These are phyloP conservation scores for Drosophila triauraria DNA, from an alignment of 1,140 invertebrate species.

Conservation along the genomic window DNA sequence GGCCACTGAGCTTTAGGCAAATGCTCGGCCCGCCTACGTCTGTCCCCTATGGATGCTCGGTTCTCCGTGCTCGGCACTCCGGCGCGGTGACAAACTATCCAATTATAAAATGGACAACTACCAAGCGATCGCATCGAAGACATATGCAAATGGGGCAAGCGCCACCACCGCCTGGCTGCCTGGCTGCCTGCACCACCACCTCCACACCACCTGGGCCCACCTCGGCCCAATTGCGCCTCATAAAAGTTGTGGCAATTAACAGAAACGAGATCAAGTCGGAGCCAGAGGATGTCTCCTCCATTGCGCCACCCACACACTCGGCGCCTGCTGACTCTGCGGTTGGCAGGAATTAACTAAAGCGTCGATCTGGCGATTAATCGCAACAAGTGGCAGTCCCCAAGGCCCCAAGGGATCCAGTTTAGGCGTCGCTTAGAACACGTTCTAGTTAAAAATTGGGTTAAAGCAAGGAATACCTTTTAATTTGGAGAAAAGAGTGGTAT, in stretches of 20 bases:
- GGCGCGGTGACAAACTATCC: conserved; percentile 70
- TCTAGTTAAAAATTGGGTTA: no score
- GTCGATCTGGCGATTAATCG: conserved; percentile 81
- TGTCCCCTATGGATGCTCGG: neutral
- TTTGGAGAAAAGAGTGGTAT: neutral
- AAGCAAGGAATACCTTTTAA: neutral
- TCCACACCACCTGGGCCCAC: neutral
- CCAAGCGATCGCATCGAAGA: conserved; percentile 42
- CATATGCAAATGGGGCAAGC: conserved; percentile 55
- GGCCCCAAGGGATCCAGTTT: neutral
- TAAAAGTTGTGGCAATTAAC: conserved; percentile 79
- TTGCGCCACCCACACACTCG: conserved; percentile 69
- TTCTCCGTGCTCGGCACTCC: conserved; percentile 3
- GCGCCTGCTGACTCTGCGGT: conserved; percentile 48
- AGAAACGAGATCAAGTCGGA: conserved; percentile 60
- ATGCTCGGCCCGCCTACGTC: conserved; percentile 32
- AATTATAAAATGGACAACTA: conserved; percentile 67
- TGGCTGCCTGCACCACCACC: conserved; percentile 16
- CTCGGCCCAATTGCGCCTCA: conserved; percentile 53
- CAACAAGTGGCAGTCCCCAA: conserved; percentile 55
- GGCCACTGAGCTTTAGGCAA: conserved; percentile 41
- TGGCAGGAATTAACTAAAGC: conserved; percentile 74
- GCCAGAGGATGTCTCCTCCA: neutral
- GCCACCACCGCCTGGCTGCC: conserved; percentile 35
- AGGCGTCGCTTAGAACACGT: conserved; percentile 16